Base-by-base conservation (phyloP, 2,797 vertebrate species). In the Pangasius larnaudii region DNA sequence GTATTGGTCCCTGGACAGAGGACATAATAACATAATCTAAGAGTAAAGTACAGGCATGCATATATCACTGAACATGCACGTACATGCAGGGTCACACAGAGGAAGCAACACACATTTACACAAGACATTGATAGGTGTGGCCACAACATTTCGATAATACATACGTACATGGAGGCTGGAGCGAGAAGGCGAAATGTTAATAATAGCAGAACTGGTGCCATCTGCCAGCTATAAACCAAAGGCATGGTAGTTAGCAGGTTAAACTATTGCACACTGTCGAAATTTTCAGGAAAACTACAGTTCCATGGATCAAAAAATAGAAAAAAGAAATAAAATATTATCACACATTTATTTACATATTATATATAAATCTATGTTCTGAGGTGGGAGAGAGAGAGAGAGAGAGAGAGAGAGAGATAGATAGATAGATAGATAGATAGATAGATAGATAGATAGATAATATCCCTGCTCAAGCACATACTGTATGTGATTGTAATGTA, bases 121-220 rank as follows among this genome's bases (percentile, higher is more conserved):
- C 53, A 82, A 22, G 2, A 71, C 65, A 27, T 14, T 14, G n/a
- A 63, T 22, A 87, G 53, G 13, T 59, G 39, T 79, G 65, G 27
- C 80, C 49, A 87, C 56, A 65, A 89, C 79, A 88, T 81, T 69
- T 88, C 87, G 18, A 42, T 84, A 24, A 85, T 84, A 61, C 53
- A 74, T 96, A 96, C 96, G 95, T 95, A 96, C 96, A 93, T 96
- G 93, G 33, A 96, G 94, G 90, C 96, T 96, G 94, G 94, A 92
- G 77, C 86, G 93, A 94, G 95, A 95, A 90, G 93, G 39, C n/a
- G 95, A 96, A 89, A 96, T 94, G 93, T 96, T 96, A 96, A 96
- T 95, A 91, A 96, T 94, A 91, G 95, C 94, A 67, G 95, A 96
- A 71, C 91, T 85, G 92, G 92, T 90, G 90, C 95, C 95, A 59